Evolutionary conservation across 2,797 vertebrate species (phyloP).

Genomic region (Monodelphis domestica): DNA sequence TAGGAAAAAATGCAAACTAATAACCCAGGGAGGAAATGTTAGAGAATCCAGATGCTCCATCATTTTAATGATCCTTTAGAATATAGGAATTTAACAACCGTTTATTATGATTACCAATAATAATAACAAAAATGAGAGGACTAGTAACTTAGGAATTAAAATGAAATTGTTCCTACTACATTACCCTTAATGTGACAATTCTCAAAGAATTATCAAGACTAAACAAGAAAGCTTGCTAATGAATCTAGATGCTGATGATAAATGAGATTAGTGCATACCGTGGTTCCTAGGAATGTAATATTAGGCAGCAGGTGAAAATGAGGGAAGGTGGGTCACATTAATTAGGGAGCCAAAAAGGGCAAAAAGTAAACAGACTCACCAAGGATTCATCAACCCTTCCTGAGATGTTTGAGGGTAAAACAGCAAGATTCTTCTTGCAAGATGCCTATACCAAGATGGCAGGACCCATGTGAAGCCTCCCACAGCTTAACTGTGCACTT

Average conservation of each 20-base stretch:
- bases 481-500: background rate
- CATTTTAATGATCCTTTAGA: constrained; percentile 48
- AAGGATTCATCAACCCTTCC: background rate
- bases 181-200: constrained; percentile 46
- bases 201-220: constrained; percentile 39
- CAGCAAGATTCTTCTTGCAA: background rate
- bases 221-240: constrained; percentile 45
- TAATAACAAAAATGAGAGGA: constrained; percentile 23
- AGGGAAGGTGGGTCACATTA: constrained; percentile 27
- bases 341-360: constrained; percentile 20
- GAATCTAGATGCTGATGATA: constrained; percentile 17
- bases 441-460: background rate
- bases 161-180: constrained; percentile 50
- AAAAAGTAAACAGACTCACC: background rate
- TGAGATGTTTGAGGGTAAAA: background rate
- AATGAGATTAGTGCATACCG: constrained; percentile 34
- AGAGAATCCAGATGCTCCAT: constrained; percentile 35
- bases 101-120: constrained; percentile 52
- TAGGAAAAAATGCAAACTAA: constrained; percentile 40
- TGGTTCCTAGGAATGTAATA: constrained; percentile 33
- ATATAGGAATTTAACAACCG: constrained; percentile 33
- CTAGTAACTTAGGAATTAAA: constrained; percentile 32
- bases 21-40: constrained; percentile 6
- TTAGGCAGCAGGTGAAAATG: constrained; percentile 33
- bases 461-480: background rate